Evolutionary conservation across 2,113 vertebrate species (phyloP).

Genomic region (Haemorhous mexicanus): DNA sequence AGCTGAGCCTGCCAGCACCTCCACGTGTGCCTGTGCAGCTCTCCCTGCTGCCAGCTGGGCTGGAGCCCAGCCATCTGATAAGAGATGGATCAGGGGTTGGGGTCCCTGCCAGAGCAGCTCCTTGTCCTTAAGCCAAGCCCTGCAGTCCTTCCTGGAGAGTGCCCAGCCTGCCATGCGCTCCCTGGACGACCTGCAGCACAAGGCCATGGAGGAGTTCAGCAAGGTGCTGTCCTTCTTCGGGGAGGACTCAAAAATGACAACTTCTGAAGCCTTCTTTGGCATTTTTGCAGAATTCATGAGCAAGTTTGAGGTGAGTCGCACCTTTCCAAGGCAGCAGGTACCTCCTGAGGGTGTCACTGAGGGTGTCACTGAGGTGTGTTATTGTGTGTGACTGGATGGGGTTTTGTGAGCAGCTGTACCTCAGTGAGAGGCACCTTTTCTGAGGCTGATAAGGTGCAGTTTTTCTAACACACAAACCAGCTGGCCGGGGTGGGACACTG

Average conservation of each 20-base stretch:
- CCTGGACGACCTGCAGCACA: slow-evolving; percentile 87
- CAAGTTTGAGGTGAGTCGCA: slow-evolving; percentile 90
- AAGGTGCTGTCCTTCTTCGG: slow-evolving; percentile 91
- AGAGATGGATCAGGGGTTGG: background rate
- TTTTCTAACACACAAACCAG: background rate
- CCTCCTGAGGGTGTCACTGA: background rate
- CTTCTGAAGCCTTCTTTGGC: slow-evolving; percentile 92
- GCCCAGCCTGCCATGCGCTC: slow-evolving; percentile 87
- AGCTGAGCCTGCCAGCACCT: background rate
- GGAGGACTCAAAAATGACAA: slow-evolving; percentile 90
- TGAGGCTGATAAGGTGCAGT: too few relatives aligned
- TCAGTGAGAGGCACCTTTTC: too few relatives aligned
- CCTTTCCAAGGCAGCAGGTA: background rate
- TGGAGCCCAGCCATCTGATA: background rate
- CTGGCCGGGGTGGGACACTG: background rate
- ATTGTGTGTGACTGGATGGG: accelerated
- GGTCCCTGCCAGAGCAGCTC: accelerated
- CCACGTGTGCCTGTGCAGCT: accelerated
- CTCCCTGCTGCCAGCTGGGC: background rate
- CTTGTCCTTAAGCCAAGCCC: slow-evolving; percentile 68
- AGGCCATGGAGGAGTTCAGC: slow-evolving; percentile 89
- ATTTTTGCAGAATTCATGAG: slow-evolving; percentile 95
- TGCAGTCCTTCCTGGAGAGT: slow-evolving; percentile 91
- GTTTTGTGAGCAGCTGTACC: background rate
- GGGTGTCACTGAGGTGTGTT: background rate